Conservation (phyloP, 64 coral and sea anemone genomes). For the Catalaphyllia jardinei region DNA sequence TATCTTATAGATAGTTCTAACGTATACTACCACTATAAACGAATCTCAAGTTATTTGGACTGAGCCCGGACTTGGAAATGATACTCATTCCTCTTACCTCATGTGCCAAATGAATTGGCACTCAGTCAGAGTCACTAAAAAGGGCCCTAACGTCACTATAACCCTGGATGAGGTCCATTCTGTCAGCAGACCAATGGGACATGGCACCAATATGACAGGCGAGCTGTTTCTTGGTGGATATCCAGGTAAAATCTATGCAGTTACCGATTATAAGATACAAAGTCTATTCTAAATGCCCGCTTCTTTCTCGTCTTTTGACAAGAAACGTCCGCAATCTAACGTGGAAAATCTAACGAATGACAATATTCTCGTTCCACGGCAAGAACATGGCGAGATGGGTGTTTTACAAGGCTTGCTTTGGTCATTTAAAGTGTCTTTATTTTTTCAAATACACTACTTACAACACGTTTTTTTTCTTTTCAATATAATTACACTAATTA, state of each 20-base stretch:
- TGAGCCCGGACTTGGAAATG: slow-evolving; percentile 31
- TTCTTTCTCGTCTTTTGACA: neutral
- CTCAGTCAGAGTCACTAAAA: slow-evolving; percentile 13
- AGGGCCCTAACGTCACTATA: slow-evolving; percentile 11
- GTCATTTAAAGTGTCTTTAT: too few relatives aligned
- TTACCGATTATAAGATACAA: neutral
- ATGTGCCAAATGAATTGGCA: slow-evolving; percentile 72
- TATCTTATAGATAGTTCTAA: slow-evolving; percentile 34
- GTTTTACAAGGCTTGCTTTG: too few relatives aligned
- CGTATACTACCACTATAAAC: slow-evolving; percentile 10
- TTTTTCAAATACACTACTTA: too few relatives aligned
- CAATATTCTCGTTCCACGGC: too few relatives aligned
- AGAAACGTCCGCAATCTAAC: neutral
- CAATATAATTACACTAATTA: too few relatives aligned
- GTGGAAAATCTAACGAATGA: too few relatives aligned
- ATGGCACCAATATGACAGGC: neutral
- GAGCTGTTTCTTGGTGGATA: slow-evolving; percentile 55
- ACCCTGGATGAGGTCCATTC: slow-evolving; percentile 14
- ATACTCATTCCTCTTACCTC: slow-evolving; percentile 48
- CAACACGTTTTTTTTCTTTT: too few relatives aligned
- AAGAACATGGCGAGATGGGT: too few relatives aligned
- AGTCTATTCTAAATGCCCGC: neutral
- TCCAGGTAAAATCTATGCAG: slow-evolving; percentile 32
- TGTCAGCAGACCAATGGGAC: neutral
- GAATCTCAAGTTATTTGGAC: slow-evolving; percentile 39